phyloP scores from a whole-genome alignment of 2,113 vertebrate genomes.

The Loxodonta africana region DNA sequence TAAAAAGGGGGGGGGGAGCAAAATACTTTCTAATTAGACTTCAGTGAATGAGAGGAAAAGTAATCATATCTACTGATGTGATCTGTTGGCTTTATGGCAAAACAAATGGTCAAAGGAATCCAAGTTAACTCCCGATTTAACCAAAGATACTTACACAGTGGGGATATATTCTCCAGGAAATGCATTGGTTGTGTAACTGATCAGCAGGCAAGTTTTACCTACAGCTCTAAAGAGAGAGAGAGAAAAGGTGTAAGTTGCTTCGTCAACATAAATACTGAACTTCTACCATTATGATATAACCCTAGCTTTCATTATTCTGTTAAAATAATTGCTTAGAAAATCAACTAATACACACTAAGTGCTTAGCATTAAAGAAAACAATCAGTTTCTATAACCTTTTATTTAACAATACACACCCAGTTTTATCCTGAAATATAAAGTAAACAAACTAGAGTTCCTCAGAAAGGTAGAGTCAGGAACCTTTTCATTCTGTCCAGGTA shows the following conservation, averaged over 20 bases:
- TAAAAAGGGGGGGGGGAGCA: not conserved
- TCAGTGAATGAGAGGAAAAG: not conserved
- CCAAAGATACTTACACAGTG: slow-evolving; percentile 94
- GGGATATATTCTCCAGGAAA: slow-evolving; percentile 99
- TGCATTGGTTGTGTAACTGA: slow-evolving; percentile 99
- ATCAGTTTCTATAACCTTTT: not conserved
- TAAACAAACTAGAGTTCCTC: not conserved
- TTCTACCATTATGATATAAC: not conserved
- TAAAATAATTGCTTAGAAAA: slow-evolving; percentile 36
- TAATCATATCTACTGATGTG: not conserved
- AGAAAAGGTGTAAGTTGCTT: slow-evolving; percentile 38
- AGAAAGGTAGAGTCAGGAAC: not conserved
- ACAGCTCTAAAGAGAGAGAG: slow-evolving; percentile 92
- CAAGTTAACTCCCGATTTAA: not conserved
- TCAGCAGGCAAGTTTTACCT: slow-evolving; percentile 99
- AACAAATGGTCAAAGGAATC: not conserved
- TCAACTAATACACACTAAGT: not conserved
- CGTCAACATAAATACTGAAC: not conserved
- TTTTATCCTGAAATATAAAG: slow-evolving; percentile 25
- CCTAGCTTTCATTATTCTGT: not conserved
- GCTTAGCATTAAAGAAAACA: not conserved
- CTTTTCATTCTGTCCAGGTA: not conserved
- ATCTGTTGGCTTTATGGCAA: not conserved
- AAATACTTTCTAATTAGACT: not conserved
- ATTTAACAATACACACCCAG: not conserved